Conservation (phyloP, 2,113 vertebrate genomes). For the Pterocles gutturalis region DNA sequence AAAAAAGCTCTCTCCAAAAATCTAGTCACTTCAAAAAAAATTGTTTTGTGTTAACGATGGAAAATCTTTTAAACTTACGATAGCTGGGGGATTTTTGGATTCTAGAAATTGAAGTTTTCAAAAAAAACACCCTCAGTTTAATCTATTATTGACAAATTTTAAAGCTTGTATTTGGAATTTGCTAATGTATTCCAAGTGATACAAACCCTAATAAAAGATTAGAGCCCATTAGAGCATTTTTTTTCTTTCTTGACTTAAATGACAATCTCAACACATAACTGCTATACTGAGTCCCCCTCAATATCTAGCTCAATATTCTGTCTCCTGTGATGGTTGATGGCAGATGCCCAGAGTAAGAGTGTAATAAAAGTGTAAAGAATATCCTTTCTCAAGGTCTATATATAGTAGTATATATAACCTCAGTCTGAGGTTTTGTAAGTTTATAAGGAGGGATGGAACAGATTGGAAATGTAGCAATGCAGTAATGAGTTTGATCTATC, state of each 20-base stretch:
- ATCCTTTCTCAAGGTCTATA: neutral
- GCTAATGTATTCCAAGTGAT: neutral
- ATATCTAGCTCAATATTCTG: neutral
- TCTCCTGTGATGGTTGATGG: neutral
- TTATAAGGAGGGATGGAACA: neutral
- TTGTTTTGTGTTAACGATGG: neutral
- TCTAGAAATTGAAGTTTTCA: neutral
- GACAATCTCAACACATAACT: neutral
- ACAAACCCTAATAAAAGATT: neutral
- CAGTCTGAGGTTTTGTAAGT: neutral
- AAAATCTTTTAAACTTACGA: neutral
- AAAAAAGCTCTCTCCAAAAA: neutral
- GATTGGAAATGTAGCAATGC: neutral
- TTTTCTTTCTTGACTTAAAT: neutral
- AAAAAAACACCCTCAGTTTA: neutral
- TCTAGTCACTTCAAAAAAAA: neutral
- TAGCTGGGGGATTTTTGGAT: neutral
- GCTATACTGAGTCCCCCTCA: neutral
- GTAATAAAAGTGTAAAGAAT: neutral
- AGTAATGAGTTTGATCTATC: neutral
- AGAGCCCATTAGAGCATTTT: neutral
- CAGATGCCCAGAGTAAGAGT: neutral
- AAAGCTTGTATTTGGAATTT: neutral
- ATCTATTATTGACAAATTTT: neutral
- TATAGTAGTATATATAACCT: too few species aligned